phyloP scores from a whole-genome alignment of 2,113 vertebrate genomes.

The Litocranius walleri region DNA sequence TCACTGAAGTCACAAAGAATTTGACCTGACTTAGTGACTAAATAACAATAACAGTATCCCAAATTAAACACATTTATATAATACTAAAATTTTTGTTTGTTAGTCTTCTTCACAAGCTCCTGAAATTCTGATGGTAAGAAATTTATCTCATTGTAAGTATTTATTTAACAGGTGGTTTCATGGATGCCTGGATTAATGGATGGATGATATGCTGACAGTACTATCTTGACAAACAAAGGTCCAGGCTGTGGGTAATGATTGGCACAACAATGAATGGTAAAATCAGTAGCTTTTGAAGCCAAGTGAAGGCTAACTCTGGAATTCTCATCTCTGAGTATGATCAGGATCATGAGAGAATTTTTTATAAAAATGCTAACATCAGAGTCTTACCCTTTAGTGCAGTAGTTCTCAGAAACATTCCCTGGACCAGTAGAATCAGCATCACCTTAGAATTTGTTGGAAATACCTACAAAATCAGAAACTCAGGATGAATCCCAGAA shows the following conservation, averaged over 20 bases:
- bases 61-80: neutral
- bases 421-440: neutral
- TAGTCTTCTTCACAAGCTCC: neutral
- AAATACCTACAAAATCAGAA: neutral
- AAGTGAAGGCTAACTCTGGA: neutral
- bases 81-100: neutral
- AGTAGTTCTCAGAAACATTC: neutral
- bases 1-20: neutral
- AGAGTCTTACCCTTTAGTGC: neutral
- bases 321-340: neutral
- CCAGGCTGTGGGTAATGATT: neutral
- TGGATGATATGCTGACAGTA: neutral
- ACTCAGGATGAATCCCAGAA: neutral
- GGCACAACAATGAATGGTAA: neutral
- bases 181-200: neutral
- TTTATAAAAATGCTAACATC: neutral
- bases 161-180: neutral
- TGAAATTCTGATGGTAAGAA: neutral
- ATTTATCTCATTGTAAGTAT: neutral
- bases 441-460: neutral
- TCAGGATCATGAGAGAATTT: neutral
- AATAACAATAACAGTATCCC: neutral
- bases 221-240: neutral
- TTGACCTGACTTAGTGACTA: neutral
- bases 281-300: neutral